Base-by-base conservation (phyloP, 37 sponge, comb jelly and placozoan genomes). In the Aplysina aerophoba region DNA sequence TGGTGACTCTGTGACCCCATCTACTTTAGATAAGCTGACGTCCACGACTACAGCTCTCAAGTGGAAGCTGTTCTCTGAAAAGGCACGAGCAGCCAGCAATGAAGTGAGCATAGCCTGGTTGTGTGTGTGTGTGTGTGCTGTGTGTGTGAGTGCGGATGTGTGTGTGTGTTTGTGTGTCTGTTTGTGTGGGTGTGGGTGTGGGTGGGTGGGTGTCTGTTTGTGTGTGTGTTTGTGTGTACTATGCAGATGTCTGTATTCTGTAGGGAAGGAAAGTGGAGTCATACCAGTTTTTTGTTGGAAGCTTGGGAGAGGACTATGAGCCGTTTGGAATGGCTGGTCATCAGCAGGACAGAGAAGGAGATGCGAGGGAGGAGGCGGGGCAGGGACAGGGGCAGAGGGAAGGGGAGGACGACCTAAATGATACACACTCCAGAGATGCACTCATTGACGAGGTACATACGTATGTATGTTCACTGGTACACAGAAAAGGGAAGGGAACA, bases 351-450 rank as follows among this genome's bases (percentile, higher is more conserved):
- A 4, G 5, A 1, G 78, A 75, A 41, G 78, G 21, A 12, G 30
- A 8, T 15, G 74, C 8, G 35, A 8, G 74, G 41, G 38, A 73
- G 74, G 38, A 19, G 35, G 38, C 39, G 8, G 74, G 21, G 20
- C 17, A 36, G 37, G 53, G 39, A 11, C 11, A 69, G 34, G 35
- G 34, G 33, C 33, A 31, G 20, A 15, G 3, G 37, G 50, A 75
- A 15, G 78, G n/a, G 4, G 78, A 75, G 53, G 54, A 44, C 37
- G 78, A 75, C 21, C 54, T 36, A 75, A 44, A 75, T 75, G 78
- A 75, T 11, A 75, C 78, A 75, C 78, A 41, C 25, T 75, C 78
- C 11, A 75, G 78, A 75, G 78, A 75, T 75, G 78, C 78, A 19
- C 37, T 75, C 21, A 75, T 75, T 75, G 78, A 75, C 1, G 78